Evolutionary conservation across 1,140 invertebrate species (phyloP).

Genomic region (Aphaenogaster ashmeadi): DNA sequence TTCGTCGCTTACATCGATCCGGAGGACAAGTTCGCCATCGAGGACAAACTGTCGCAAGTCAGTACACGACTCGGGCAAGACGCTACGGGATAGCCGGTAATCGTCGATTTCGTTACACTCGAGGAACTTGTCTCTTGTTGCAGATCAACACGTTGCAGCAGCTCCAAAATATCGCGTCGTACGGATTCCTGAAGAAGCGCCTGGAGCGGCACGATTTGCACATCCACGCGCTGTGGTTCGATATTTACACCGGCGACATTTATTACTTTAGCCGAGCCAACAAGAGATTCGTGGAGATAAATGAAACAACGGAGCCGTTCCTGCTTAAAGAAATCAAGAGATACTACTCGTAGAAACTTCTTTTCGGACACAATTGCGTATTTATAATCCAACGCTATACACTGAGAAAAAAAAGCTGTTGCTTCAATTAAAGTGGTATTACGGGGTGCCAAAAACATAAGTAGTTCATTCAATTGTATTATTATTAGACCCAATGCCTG

Average conservation of each 20-base stretch:
- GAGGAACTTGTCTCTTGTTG: conserved; percentile 76
- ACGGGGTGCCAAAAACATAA: too few relatives aligned
- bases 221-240: conserved; percentile 98
- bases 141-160: conserved; percentile 98
- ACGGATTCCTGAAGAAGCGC: conserved; percentile 95
- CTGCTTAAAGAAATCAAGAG: conserved; percentile 92
- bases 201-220: conserved; percentile 94
- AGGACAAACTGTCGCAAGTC: conserved; percentile 98
- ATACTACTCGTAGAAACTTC: conserved; percentile 91
- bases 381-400: not conserved
- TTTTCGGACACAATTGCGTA: not conserved
- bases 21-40: conserved; percentile 95
- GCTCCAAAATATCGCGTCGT: conserved; percentile 97
- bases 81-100: not conserved
- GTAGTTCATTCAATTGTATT: too few relatives aligned
- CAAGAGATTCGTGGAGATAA: conserved; percentile 94
- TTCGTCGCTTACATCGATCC: conserved; percentile 98
- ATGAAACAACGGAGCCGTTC: conserved; percentile 92
- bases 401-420: too few relatives aligned
- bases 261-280: conserved; percentile 96
- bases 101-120: not conserved
- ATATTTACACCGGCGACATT: conserved; percentile 98
- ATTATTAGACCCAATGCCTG: too few relatives aligned
- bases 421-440: too few relatives aligned
- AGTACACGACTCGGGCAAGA: conserved; percentile 35